Conservation (phyloP, 2,797 vertebrate species). For the Catostomus latipinnis region DNA sequence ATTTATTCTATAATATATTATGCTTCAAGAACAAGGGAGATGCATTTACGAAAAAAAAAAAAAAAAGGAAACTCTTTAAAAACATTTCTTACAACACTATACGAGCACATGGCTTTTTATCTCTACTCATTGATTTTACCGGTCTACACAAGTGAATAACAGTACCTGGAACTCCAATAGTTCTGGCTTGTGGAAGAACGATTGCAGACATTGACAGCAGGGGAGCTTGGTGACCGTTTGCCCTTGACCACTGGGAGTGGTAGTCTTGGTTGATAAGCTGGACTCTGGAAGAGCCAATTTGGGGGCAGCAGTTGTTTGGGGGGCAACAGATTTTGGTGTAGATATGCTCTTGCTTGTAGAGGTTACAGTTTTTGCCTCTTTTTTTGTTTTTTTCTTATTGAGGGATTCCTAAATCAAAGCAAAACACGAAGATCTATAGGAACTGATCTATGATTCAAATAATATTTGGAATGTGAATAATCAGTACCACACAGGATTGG, state of each 20-base stretch:
- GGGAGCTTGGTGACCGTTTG: constrained; percentile 76
- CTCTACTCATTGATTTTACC: background rate
- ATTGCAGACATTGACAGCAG: constrained; percentile 86
- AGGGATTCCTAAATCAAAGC: constrained; percentile 71
- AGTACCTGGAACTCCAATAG: constrained; percentile 91
- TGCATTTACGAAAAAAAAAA: too few species aligned
- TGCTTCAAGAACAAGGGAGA: too few species aligned
- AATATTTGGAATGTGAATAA: too few species aligned
- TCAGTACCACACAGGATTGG: background rate
- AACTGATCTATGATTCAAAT: background rate
- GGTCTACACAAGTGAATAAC: background rate
- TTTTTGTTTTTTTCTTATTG: constrained; percentile 67
- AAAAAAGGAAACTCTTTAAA: too few species aligned
- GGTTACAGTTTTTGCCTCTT: constrained; percentile 64
- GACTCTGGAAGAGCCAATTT: constrained; percentile 29
- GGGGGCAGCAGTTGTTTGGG: constrained; percentile 14
- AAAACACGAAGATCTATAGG: background rate
- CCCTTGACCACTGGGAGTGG: constrained; percentile 56
- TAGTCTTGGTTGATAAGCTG: constrained; percentile 50
- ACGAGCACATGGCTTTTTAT: too few species aligned
- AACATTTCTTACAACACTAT: too few species aligned
- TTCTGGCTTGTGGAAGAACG: constrained; percentile 86
- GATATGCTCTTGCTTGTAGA: background rate
- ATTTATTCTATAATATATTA: too few species aligned
- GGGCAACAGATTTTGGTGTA: constrained; percentile 8